Conservation (phyloP, 1,140 invertebrate genomes). For the Drosophila neocordata region DNA sequence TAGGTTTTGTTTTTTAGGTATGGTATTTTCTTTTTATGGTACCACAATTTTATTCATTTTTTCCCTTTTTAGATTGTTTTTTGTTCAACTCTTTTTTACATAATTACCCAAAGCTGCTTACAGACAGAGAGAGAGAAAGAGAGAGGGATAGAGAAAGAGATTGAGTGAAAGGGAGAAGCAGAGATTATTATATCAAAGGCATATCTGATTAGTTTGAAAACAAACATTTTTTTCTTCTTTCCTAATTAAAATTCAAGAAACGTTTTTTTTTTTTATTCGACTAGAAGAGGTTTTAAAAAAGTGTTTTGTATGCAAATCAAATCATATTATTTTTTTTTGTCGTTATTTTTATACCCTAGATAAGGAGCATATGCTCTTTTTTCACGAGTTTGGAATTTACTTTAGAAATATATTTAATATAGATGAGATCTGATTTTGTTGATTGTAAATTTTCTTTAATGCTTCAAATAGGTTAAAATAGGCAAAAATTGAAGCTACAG, state of each 20-base stretch:
- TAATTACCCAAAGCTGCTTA: conserved; percentile 66
- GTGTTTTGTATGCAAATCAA: conserved; percentile 73
- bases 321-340: conserved; percentile 33
- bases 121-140: conserved; percentile 2
- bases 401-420: too few species aligned
- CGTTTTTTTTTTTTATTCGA: conserved; percentile 14
- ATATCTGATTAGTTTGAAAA: conserved; percentile 60
- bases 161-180: background rate
- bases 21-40: conserved; percentile 62
- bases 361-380: background rate
- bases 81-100: conserved; percentile 52
- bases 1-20: conserved; percentile 32
- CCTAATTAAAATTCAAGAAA: conserved; percentile 52
- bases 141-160: background rate
- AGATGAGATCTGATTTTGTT: too few species aligned
- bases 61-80: conserved; percentile 49
- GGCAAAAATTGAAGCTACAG: too few species aligned
- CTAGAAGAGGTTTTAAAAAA: conserved; percentile 20
- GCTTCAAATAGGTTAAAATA: too few species aligned
- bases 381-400: too few species aligned
- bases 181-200: conserved; percentile 22
- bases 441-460: too few species aligned
- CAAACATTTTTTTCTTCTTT: conserved; percentile 26
- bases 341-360: conserved; percentile 18
- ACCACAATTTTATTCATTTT: conserved; percentile 81